Percentiles rank a stretch among this genome's conserved stretches.
Conservation (phyloP, 2,797 vertebrate species). For the Pithecia hirsuta region DNA sequence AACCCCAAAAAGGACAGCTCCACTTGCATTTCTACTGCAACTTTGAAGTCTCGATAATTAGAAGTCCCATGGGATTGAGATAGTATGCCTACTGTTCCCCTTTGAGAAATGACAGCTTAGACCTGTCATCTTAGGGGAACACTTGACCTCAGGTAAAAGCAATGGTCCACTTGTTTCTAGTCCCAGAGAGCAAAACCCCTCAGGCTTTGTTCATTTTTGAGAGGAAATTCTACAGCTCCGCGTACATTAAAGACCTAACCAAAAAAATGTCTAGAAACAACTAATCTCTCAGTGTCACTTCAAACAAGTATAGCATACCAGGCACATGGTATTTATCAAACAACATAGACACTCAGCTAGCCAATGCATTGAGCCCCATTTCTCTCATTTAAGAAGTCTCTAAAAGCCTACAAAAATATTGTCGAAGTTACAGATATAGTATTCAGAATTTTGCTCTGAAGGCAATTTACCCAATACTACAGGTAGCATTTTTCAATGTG, state of each 20-base stretch:
- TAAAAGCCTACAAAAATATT: constrained; percentile 37
- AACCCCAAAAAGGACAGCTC: background rate
- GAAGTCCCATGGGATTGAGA: background rate
- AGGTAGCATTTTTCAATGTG: constrained; percentile 47
- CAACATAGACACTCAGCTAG: constrained; percentile 44
- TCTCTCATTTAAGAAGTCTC: constrained; percentile 45
- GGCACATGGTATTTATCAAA: constrained; percentile 64
- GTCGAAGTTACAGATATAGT: background rate
- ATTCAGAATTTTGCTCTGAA: constrained; percentile 32
- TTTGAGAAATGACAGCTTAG: constrained; percentile 22
- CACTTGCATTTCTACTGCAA: background rate
- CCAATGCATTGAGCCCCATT: constrained; percentile 3
- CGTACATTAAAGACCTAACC: constrained; percentile 62
- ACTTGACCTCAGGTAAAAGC: constrained; percentile 5
- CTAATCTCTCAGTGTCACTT: constrained; percentile 62
- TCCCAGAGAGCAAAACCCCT: background rate
- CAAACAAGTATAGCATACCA: constrained; percentile 56
- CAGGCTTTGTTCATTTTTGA: constrained; percentile 50
- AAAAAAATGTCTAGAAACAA: constrained; percentile 60
- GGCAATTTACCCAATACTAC: background rate
- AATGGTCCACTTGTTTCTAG: background rate
- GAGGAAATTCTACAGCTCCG: constrained; percentile 29
- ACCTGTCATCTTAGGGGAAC: background rate
- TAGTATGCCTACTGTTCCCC: background rate
- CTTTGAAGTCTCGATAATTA: background rate